Percentiles rank a stretch among this genome's conserved stretches.
These are phyloP conservation scores for Atherix ibis DNA, from an alignment of 2,888 invertebrate species.

Conservation along the genomic window DNA sequence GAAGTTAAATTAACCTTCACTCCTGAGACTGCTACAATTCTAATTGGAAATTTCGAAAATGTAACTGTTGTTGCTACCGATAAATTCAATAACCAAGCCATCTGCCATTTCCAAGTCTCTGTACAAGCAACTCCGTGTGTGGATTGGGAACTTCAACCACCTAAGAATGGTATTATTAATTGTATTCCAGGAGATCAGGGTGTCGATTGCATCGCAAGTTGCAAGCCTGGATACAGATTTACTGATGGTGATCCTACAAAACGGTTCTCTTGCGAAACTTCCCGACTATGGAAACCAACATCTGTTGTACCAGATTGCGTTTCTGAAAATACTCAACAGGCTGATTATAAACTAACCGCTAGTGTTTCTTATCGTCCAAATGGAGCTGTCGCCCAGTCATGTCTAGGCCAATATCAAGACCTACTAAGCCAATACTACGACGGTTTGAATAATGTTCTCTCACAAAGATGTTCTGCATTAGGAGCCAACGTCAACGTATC, in stretches of 20 bases:
- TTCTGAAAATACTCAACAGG: conserved; percentile 87
- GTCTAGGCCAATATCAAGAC: conserved; percentile 73
- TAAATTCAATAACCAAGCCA: conserved; percentile 72
- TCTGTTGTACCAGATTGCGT: conserved; percentile 91
- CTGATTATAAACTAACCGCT: conserved; percentile 82
- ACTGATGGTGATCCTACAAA: conserved; percentile 81
- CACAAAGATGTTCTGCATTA: conserved; percentile 84
- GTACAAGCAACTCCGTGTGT: conserved; percentile 89
- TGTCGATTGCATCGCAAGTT: conserved; percentile 77
- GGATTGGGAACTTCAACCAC: conserved; percentile 83
- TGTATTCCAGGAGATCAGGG: conserved; percentile 68
- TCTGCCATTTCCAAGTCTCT: conserved; percentile 85
- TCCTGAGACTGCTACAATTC: conserved; percentile 70
- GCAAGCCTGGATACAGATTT: conserved; percentile 75
- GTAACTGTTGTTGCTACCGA: conserved; percentile 82
- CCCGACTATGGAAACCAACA: conserved; percentile 70
- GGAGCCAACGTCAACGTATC: conserved; percentile 91
- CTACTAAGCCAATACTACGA: conserved; percentile 64
- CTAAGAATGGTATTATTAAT: conserved; percentile 75
- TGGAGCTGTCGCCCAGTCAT: conserved; percentile 72
- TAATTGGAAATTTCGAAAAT: conserved; percentile 77
- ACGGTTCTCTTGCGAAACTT: conserved; percentile 69
- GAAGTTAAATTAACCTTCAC: conserved; percentile 69
- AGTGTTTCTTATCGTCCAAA: conserved; percentile 76
- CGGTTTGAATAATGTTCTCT: conserved; percentile 63